A percentile compares a stretch with the other conserved stretches of the same genome.
phyloP scores from a whole-genome alignment of 2,113 vertebrate genomes.

The Actinemys pallida region DNA sequence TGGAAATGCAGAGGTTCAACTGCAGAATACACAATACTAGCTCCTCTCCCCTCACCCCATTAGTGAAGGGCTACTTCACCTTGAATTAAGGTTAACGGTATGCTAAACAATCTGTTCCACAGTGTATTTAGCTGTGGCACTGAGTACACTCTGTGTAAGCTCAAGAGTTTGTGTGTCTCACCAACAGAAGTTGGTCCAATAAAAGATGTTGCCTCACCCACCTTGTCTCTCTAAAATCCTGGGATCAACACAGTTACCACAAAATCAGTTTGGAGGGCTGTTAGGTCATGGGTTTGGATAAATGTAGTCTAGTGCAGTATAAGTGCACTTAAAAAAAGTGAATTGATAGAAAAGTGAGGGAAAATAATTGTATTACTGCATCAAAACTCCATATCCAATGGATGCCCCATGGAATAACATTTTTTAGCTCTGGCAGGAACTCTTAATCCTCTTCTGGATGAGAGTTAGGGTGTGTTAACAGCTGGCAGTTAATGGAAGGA shows the following conservation, averaged over 20 bases:
- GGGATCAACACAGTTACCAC: not conserved
- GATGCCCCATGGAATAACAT: not conserved
- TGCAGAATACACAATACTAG: not conserved
- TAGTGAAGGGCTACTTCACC: not conserved
- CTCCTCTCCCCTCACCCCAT: not conserved
- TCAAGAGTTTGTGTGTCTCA: not conserved
- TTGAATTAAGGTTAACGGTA: not conserved
- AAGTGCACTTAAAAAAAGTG: not conserved
- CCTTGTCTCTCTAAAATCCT: not conserved
- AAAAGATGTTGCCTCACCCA: not conserved
- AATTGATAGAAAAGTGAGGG: not conserved
- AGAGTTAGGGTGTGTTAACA: not conserved
- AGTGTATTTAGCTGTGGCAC: not conserved
- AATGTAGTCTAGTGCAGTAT: not conserved
- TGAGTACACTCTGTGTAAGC: not conserved
- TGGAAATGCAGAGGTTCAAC: not conserved
- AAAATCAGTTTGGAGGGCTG: not conserved
- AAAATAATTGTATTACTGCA: not conserved
- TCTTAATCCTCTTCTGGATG: not conserved
- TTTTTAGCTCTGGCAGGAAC: conserved; percentile 14
- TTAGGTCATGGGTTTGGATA: not conserved
- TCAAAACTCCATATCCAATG: not conserved
- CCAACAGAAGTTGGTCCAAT: not conserved
- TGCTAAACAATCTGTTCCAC: not conserved
- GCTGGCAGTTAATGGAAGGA: not conserved